Conservation (phyloP, 2,797 vertebrate species). For the Myiotriccus ornatus region DNA sequence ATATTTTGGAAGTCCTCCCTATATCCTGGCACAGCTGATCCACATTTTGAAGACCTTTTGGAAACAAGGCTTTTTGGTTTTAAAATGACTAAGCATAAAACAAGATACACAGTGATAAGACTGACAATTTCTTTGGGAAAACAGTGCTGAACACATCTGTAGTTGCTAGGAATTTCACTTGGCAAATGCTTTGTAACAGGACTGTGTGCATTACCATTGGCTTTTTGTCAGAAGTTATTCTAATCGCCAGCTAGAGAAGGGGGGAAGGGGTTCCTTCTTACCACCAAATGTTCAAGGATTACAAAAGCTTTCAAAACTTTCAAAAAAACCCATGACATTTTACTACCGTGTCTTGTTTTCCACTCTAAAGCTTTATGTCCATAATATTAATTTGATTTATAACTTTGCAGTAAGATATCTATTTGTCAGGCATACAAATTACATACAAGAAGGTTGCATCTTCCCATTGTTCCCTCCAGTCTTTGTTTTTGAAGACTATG, state of each 20-base stretch:
- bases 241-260: accelerated
- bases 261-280: not conserved
- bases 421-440: not conserved
- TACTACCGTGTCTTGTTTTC: not conserved
- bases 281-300: not conserved
- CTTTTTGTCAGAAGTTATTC: not conserved
- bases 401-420: not conserved
- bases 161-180: not conserved
- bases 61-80: not conserved
- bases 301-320: not conserved
- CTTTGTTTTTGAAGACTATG: not conserved
- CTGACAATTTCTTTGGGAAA: not conserved
- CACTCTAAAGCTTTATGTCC: not conserved
- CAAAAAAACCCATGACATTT: not conserved
- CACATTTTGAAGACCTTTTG: not conserved
- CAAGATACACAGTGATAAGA: not conserved
- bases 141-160: not conserved
- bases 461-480: not conserved
- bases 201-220: not conserved
- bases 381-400: not conserved
- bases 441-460: not conserved
- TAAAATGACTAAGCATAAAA: not conserved
- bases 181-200: not conserved
- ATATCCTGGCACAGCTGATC: not conserved
- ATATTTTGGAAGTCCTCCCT: not conserved